Percentiles rank a stretch among this genome's conserved stretches.
phyloP scores from a whole-genome alignment of 2,888 invertebrate species.

The Nematopogon swammerdamellus region DNA sequence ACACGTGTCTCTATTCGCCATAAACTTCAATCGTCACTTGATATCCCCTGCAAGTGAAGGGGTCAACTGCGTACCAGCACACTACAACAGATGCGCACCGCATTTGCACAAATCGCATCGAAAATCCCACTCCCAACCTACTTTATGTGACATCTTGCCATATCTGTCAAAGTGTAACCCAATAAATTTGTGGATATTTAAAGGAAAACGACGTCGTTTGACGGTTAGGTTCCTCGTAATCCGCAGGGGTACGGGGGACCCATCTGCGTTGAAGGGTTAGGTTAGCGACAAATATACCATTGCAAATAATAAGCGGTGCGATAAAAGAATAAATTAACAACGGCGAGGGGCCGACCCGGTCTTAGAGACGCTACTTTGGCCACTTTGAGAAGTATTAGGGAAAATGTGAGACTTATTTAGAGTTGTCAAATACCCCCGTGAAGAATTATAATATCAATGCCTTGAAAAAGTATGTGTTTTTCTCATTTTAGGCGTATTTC shows the following conservation, averaged over 20 bases:
- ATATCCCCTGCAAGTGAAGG: too few relatives aligned
- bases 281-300: conserved; percentile 52
- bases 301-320: conserved; percentile 45
- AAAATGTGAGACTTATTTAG: too few relatives aligned
- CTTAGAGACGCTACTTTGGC: too few relatives aligned
- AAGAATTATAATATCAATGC: too few relatives aligned
- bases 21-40: too few relatives aligned
- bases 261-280: conserved; percentile 53
- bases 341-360: not conserved
- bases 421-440: too few relatives aligned
- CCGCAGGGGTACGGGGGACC: conserved; percentile 34
- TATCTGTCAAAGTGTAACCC: conserved; percentile 56
- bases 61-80: not conserved
- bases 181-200: conserved; percentile 51
- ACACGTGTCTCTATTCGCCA: too few relatives aligned
- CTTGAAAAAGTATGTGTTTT: too few relatives aligned
- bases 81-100: not conserved
- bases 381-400: too few relatives aligned
- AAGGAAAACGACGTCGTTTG: conserved; percentile 47
- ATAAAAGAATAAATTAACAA: conserved; percentile 30
- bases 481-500: too few relatives aligned
- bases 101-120: not conserved
- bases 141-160: conserved; percentile 48
- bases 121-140: conserved; percentile 29
- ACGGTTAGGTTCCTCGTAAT: conserved; percentile 48